Evolutionary conservation across 2,797 vertebrate genomes (phyloP), one percentile per base, ranked within the genome.

Genomic region (Hydrophis major): DNA sequence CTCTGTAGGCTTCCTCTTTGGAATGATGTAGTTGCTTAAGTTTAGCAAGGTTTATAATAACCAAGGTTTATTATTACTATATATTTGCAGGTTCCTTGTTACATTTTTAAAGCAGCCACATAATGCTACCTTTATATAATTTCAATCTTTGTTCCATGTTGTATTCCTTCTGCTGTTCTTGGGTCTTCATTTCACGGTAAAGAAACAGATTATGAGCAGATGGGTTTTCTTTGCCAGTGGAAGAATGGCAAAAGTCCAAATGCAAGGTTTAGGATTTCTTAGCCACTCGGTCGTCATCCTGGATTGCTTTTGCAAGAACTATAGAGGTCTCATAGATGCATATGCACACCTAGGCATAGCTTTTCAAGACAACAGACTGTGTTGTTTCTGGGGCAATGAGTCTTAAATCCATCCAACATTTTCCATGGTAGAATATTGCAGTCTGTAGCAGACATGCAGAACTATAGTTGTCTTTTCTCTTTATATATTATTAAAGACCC

Each of bases 211-310:
- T 92, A 61, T 86, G 47, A 42, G 42, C 93, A 53, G 87, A 86
- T 55, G 92, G 55, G 91, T 94, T 93, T 50, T 61, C 6, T 90
- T 27, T 92, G 86, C 0, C 89, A 88, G 66, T 59, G 25, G 50
- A 69, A 93, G 69, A 88, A 56, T 89, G 95, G 86, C 57, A 86
- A 74, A 90, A 16, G 94, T 94, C 53, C 0, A 95, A 95, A 95
- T 94, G 92, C 92, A 93, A 95, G 95, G 93, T 94, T 95, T 28
- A 90, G 92, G 93, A 94, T 90, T 94, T 94, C 95, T 57, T 87
- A 60, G 93, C 69, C 5, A 57, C 90, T 95, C 94, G 95, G 95
- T 96, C 94, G 89, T 28, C 86, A 53, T 88, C 89, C 87, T 92
- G 89, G 78, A 60, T 94, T 92, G 93, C 60, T 6, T 88, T 94